phyloP scores from a whole-genome alignment of 1,140 invertebrate genomes.

The Thaumatotibia leucotreta region DNA sequence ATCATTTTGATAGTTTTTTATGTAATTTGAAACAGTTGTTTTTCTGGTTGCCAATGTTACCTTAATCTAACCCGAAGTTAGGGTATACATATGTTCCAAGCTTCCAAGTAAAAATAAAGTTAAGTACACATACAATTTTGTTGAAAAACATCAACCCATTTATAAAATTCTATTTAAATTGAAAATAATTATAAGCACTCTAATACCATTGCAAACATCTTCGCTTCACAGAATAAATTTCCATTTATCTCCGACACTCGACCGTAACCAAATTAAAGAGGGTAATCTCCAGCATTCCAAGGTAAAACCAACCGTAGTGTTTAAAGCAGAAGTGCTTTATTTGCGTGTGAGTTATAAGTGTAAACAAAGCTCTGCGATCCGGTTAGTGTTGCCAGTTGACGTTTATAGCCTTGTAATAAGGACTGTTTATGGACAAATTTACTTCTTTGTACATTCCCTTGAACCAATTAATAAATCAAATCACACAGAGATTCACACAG shows the following conservation, averaged over 20 bases:
- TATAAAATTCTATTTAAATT: background rate
- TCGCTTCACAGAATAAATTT: background rate
- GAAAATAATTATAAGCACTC: background rate
- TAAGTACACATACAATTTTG: too few relatives aligned
- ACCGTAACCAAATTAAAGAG: conserved; percentile 6
- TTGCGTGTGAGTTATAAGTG: background rate
- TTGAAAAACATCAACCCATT: background rate
- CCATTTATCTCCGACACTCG: background rate
- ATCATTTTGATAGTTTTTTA: too few relatives aligned
- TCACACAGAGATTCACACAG: background rate
- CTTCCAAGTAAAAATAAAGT: too few relatives aligned
- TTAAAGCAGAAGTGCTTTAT: too few relatives aligned
- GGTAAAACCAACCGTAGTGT: background rate
- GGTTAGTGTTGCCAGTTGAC: background rate
- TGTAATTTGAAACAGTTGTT: too few relatives aligned
- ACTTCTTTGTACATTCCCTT: background rate
- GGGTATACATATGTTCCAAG: too few relatives aligned
- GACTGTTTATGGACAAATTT: background rate
- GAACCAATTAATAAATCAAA: background rate
- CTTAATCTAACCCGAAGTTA: too few relatives aligned
- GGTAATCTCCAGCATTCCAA: background rate
- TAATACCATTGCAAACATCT: background rate
- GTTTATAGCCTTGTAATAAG: background rate
- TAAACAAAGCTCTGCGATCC: background rate
- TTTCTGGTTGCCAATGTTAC: too few relatives aligned